phyloP scores from a whole-genome alignment of 2,888 invertebrate species.

The Acrocyrtus sp. region DNA sequence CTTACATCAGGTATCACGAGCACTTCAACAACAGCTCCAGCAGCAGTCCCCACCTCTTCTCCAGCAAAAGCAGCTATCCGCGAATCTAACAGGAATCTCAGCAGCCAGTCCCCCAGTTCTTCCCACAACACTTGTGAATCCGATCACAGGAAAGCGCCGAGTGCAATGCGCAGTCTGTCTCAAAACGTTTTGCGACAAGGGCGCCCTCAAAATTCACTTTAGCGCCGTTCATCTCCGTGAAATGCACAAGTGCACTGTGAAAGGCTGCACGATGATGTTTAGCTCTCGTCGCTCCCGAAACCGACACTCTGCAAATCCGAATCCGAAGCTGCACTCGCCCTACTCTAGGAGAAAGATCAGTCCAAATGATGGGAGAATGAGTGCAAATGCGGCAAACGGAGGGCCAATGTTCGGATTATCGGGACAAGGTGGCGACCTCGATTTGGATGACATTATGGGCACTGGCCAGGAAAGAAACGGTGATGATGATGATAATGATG shows the following conservation, averaged over 20 bases:
- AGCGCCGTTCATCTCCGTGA: slow-evolving; percentile 98
- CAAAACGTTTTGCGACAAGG: slow-evolving; percentile 99
- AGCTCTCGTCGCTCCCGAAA: slow-evolving; percentile 95
- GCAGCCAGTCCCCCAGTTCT: slow-evolving; percentile 76
- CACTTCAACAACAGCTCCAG: background rate
- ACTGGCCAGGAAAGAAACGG: background rate
- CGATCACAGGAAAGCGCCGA: slow-evolving; percentile 93
- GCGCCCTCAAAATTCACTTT: slow-evolving; percentile 98
- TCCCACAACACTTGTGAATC: slow-evolving; percentile 90
- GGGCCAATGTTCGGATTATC: background rate
- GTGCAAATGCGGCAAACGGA: slow-evolving; percentile 8
- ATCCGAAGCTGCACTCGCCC: slow-evolving; percentile 97
- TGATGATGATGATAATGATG: slow-evolving; percentile 21
- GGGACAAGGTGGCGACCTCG: background rate
- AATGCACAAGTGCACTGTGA: slow-evolving; percentile 99
- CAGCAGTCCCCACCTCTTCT: slow-evolving; percentile 15
- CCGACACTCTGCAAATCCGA: slow-evolving; percentile 97
- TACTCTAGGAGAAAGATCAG: slow-evolving; percentile 93
- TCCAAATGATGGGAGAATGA: slow-evolving; percentile 88
- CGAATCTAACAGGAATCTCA: slow-evolving; percentile 69
- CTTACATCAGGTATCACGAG: background rate
- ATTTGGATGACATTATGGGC: background rate
- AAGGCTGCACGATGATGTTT: slow-evolving; percentile 99
- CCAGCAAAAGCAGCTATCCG: background rate
- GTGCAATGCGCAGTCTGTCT: slow-evolving; percentile 99